Conservation (phyloP, 1,140 invertebrate species). For the Dendrolimus kikuchii region DNA sequence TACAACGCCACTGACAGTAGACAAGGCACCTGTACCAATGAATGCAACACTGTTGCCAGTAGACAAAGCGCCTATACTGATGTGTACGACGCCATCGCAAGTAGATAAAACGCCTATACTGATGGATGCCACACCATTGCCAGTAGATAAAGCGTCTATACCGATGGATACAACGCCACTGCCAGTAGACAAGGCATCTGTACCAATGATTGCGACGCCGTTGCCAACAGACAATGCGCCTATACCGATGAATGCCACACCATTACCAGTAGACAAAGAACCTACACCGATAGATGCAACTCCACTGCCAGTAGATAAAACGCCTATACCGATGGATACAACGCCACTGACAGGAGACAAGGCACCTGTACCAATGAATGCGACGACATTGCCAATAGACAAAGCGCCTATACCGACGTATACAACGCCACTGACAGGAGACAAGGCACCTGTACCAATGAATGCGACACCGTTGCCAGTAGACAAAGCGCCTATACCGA, state of each 20-base stretch:
- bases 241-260: neutral
- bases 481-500: neutral
- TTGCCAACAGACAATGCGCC: neutral
- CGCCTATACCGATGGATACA: too few relatives aligned
- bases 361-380: too few relatives aligned
- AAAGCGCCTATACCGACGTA: too few relatives aligned
- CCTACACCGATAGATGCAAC: too few relatives aligned
- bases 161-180: neutral
- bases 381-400: too few relatives aligned
- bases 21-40: neutral
- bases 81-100: too few relatives aligned
- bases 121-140: neutral
- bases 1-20: neutral
- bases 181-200: neutral
- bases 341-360: too few relatives aligned
- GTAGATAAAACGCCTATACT: neutral
- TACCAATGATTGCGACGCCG: neutral
- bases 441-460: too few relatives aligned
- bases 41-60: neutral
- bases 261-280: too few relatives aligned
- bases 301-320: too few relatives aligned
- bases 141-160: neutral
- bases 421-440: too few relatives aligned
- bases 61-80: too few relatives aligned
- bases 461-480: neutral